phyloP scores from a whole-genome alignment of 1,140 invertebrate species.

The Lucilia cuprina region DNA sequence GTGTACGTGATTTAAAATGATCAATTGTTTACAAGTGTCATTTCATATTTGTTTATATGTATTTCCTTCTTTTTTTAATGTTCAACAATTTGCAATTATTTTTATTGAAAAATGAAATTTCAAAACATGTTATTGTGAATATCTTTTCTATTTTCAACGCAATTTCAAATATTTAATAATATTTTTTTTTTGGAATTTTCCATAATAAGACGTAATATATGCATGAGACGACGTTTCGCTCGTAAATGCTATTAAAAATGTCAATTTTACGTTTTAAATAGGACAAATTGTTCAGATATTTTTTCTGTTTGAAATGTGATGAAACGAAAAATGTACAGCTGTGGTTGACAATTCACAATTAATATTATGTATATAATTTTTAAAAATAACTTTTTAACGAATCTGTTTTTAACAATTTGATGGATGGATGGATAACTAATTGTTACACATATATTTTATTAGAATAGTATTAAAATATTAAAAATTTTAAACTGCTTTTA shows the following conservation, averaged over 20 bases:
- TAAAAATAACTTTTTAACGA: too few relatives aligned
- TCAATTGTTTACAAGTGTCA: conserved; percentile 14
- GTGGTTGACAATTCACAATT: background rate
- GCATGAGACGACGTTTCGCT: background rate
- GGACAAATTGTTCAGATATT: background rate
- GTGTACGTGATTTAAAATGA: background rate
- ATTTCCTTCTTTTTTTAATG: background rate
- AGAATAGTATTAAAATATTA: too few relatives aligned
- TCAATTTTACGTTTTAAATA: background rate
- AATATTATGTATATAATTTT: too few relatives aligned
- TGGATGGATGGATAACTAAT: too few relatives aligned
- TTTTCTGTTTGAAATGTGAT: too few relatives aligned
- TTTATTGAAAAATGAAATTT: too few relatives aligned
- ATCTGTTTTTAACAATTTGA: too few relatives aligned
- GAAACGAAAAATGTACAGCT: background rate
- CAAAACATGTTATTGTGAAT: too few relatives aligned
- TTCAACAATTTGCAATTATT: background rate
- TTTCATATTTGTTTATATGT: background rate
- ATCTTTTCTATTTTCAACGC: too few relatives aligned
- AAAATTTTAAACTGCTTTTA: too few relatives aligned
- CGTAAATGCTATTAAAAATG: background rate
- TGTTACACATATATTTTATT: too few relatives aligned
- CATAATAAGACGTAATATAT: background rate
- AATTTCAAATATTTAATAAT: too few relatives aligned
- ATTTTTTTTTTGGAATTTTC: background rate